Evolutionary conservation across 2,797 vertebrate species (phyloP).

Genomic region (Myotis planiceps): DNA sequence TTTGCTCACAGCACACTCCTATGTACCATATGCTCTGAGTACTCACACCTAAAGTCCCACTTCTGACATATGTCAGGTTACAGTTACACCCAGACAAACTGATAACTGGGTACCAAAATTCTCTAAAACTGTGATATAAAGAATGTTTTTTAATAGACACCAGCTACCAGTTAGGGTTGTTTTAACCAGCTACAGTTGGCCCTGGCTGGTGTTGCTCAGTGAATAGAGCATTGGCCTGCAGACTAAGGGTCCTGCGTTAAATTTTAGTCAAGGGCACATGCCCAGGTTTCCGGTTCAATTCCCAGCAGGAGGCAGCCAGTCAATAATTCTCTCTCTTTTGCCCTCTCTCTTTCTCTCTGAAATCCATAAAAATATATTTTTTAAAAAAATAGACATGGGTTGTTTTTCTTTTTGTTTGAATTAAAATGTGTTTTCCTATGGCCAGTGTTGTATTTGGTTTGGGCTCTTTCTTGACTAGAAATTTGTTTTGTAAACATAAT

Average conservation of each 20-base stretch:
- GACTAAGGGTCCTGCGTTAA: too few relatives aligned
- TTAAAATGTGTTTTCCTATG: conserved; percentile 27
- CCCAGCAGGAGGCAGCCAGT: too few relatives aligned
- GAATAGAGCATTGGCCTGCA: too few relatives aligned
- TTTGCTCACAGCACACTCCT: not conserved
- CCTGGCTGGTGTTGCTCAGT: too few relatives aligned
- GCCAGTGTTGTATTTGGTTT: not conserved
- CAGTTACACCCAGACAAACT: not conserved
- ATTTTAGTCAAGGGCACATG: too few relatives aligned
- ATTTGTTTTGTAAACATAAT: not conserved
- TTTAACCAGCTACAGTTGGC: too few relatives aligned
- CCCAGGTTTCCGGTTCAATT: too few relatives aligned
- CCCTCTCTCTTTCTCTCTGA: too few relatives aligned
- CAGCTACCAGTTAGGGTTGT: too few relatives aligned
- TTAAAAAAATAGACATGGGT: too few relatives aligned
- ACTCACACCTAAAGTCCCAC: not conserved
- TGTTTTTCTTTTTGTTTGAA: not conserved
- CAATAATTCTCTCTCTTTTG: too few relatives aligned
- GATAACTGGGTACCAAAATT: not conserved
- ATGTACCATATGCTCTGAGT: not conserved
- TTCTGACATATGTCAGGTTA: not conserved
- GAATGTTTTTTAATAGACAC: not conserved
- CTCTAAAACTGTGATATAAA: not conserved
- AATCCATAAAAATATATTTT: too few relatives aligned
- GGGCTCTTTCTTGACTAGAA: not conserved